phyloP scores from a whole-genome alignment of 2,113 vertebrate species.

The Leuciscus idus region DNA sequence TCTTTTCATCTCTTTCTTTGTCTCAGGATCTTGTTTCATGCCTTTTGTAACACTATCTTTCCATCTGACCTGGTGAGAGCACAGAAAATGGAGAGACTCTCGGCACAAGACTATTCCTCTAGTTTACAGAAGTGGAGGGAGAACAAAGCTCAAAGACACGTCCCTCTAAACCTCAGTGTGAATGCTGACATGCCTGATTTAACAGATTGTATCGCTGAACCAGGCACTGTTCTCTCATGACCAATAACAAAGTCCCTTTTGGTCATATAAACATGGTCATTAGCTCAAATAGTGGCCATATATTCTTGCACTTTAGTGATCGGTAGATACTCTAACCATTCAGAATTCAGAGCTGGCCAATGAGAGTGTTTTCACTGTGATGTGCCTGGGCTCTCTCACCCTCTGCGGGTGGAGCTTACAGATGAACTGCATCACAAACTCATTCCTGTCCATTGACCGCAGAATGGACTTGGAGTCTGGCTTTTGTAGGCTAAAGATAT shows the following conservation, averaged over 20 bases:
- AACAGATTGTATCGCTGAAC: conserved; percentile 9
- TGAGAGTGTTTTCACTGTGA: conserved; percentile 15
- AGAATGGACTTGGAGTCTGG: not conserved
- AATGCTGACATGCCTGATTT: conserved; percentile 28
- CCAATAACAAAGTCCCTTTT: not conserved
- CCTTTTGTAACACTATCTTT: conserved; percentile 74
- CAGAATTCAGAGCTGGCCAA: not conserved
- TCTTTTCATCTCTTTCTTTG: conserved; percentile 16
- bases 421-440: not conserved
- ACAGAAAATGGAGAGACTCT: conserved; percentile 67
- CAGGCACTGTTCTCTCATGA: conserved; percentile 57
- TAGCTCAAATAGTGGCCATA: not conserved
- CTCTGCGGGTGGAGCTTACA: too few relatives aligned
- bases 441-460: not conserved
- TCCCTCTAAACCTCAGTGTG: conserved; percentile 35
- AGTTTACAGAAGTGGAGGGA: conserved; percentile 70
- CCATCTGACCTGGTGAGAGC: conserved; percentile 71
- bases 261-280: not conserved
- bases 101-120: conserved; percentile 54
- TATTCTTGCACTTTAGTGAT: conserved; percentile 18
- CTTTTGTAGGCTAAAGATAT: not conserved
- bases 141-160: conserved; percentile 4
- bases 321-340: not conserved
- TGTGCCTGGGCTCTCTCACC: not conserved
- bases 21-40: conserved; percentile 78